Evolutionary conservation across 2,797 vertebrate genomes (phyloP).

Genomic region (Distichodus sexfasciatus): DNA sequence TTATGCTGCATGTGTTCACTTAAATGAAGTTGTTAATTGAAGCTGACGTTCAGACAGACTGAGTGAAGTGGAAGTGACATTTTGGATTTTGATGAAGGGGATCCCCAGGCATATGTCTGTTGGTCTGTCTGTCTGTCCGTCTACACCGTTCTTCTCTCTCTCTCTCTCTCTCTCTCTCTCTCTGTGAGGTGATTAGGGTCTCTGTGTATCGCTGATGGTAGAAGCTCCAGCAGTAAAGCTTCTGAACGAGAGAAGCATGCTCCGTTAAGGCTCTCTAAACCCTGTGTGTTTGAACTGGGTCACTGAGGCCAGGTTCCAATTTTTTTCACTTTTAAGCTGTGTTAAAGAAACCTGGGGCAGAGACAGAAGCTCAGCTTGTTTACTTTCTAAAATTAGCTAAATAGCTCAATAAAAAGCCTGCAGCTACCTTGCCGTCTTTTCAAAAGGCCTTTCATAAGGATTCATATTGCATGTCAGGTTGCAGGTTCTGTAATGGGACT

Average conservation of each 20-base stretch:
- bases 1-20: not conserved
- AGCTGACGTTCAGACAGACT: conserved; percentile 21
- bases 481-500: too few species aligned
- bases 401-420: not conserved
- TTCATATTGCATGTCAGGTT: not conserved
- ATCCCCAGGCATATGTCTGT: not conserved
- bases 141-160: too few species aligned
- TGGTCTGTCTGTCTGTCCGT: not conserved
- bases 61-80: not conserved
- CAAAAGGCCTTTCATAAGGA: not conserved
- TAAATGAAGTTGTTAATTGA: conserved; percentile 38
- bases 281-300: not conserved
- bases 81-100: not conserved
- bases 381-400: not conserved
- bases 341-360: not conserved
- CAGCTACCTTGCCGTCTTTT: not conserved
- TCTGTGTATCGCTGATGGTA: conserved; percentile 42
- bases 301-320: not conserved
- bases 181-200: conserved; percentile 56
- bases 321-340: not conserved
- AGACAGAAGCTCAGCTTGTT: conserved; percentile 1
- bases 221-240: conserved; percentile 24
- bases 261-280: conserved; percentile 1
- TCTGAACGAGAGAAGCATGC: not conserved
- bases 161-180: not conserved